Percentiles rank a stretch among this genome's conserved stretches.
phyloP scores from a whole-genome alignment of 2,888 invertebrate species.

The Cryptosula pallasiana region DNA sequence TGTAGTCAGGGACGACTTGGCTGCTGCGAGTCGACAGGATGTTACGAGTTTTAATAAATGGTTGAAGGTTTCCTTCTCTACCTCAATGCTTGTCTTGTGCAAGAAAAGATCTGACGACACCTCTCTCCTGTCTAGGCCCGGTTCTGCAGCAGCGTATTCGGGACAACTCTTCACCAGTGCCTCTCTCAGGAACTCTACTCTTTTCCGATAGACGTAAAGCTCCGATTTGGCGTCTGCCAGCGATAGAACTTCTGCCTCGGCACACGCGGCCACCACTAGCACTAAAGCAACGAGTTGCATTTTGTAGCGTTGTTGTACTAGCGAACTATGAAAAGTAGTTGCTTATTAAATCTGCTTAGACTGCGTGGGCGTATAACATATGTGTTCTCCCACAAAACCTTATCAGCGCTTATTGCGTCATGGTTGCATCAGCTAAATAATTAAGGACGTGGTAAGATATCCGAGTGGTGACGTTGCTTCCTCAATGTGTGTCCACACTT shows the following conservation, averaged over 20 bases:
- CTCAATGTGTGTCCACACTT: no score
- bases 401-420: no score
- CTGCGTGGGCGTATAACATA: no score
- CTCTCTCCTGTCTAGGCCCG: not conserved
- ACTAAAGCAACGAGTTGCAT: not conserved
- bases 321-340: no score
- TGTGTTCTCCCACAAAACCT: no score
- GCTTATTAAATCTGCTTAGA: no score
- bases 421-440: no score
- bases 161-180: not conserved
- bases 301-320: no score
- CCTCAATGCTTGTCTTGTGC: not conserved
- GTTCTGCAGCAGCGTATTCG: not conserved
- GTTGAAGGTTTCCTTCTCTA: not conserved
- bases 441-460: no score
- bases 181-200: not conserved
- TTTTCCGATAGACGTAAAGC: not conserved
- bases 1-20: not conserved
- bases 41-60: not conserved
- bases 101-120: not conserved
- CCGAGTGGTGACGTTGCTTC: no score
- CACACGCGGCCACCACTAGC: not conserved
- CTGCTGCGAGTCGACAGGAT: not conserved
- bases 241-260: not conserved
- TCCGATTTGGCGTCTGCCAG: not conserved